Conservation (phyloP, 2,113 vertebrate genomes). For the Cairina moschata region DNA sequence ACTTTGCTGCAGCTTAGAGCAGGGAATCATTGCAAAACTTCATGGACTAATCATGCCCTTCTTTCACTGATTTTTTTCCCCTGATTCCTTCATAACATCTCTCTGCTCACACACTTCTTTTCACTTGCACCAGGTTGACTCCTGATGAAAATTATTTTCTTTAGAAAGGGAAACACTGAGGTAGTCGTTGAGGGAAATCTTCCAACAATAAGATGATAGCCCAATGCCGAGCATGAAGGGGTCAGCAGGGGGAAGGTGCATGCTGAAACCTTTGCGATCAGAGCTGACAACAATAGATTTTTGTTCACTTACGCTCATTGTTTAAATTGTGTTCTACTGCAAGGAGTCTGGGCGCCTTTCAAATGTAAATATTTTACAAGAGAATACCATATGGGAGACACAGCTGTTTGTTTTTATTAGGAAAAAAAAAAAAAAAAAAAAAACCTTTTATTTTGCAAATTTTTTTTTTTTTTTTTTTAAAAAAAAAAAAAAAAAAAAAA, state of each 20-base stretch:
- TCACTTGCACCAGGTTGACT: not conserved
- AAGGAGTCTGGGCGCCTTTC: constrained; percentile 71
- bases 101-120: not conserved
- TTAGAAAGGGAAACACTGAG: not conserved
- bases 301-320: constrained; percentile 51
- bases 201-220: not conserved
- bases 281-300: constrained; percentile 36
- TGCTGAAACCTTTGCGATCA: not conserved
- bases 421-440: constrained; percentile 6
- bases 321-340: constrained; percentile 64
- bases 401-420: constrained; percentile 77
- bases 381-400: constrained; percentile 75
- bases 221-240: not conserved
- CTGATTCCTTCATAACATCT: not conserved
- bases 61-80: not conserved
- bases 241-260: not conserved
- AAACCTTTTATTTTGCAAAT: constrained; percentile 58
- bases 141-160: constrained; percentile 23
- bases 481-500: too few relatives aligned
- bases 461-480: not conserved
- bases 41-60: not conserved
- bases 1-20: not conserved
- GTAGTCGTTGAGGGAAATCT: not conserved
- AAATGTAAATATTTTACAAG: constrained; percentile 79
- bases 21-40: not conserved